Percentiles rank a stretch among this genome's conserved stretches.
These are phyloP conservation scores for Gymnoscopelus braueri DNA, from an alignment of 2,797 vertebrate genomes.

Conservation along the genomic window DNA sequence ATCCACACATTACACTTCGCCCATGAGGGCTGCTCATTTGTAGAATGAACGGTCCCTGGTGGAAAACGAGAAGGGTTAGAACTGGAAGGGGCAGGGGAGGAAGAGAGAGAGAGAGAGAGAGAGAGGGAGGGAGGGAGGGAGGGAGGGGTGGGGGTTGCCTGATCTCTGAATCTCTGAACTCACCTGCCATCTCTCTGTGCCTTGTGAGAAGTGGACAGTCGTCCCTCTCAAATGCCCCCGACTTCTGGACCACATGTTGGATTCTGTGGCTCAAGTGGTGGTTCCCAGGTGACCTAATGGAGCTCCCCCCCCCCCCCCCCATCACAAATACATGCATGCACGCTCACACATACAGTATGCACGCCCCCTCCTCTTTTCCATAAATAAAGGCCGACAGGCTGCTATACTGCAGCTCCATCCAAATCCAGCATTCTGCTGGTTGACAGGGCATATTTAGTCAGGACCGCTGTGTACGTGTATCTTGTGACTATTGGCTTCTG, in stretches of 20 bases:
- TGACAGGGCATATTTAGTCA: conserved; percentile 37
- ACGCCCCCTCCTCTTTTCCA: conserved; percentile 29
- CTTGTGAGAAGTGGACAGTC: conserved; percentile 39
- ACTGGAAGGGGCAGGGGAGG: background rate
- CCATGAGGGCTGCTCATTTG: too few species aligned
- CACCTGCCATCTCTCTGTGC: conserved; percentile 49
- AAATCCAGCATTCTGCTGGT: conserved; percentile 63
- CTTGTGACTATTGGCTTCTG: conserved; percentile 29
- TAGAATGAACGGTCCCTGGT: too few species aligned
- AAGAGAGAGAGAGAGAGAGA: conserved; percentile 12
- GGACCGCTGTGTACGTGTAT: background rate
- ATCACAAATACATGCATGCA: background rate
- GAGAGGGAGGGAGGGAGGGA: conserved; percentile 3
- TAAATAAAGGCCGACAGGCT: conserved; percentile 45
- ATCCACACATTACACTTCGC: too few species aligned
- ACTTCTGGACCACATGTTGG: conserved; percentile 50
- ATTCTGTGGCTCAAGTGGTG: conserved; percentile 33
- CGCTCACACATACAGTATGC: conserved; percentile 11
- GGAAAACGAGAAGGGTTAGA: too few species aligned
- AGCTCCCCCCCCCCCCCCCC: conserved; percentile 5
- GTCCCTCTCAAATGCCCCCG: conserved; percentile 36
- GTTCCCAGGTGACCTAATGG: conserved; percentile 51
- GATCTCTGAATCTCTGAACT: conserved; percentile 37
- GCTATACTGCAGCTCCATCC: conserved; percentile 59
- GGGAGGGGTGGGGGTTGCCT: too few species aligned